Evolutionary conservation across 1,140 invertebrate species (phyloP), one percentile per base, ranked within the genome.

Genomic region (Zaprionus tsacasi): DNA sequence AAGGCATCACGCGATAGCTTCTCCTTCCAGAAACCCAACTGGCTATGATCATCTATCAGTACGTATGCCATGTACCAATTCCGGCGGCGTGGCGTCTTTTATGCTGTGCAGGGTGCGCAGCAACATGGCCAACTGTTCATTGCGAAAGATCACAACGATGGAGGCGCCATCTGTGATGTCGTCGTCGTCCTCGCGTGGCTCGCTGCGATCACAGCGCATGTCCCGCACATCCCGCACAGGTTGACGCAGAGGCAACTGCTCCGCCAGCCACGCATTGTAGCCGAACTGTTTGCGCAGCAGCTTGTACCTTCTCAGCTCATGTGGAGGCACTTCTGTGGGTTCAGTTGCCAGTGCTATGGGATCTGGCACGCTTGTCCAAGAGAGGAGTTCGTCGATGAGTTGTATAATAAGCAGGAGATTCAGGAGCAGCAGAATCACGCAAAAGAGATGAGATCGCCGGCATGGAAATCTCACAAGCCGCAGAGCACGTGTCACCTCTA

Each of bases 91-190:
- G n/a, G 40, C 40, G 3, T n/a, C n/a, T 4, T 98, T 86, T 12
- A 98, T 96, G 88, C 96, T 98, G 78, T 95, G 94, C 12, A 95
- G 96, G 5, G 97, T 98, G 45, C 98, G 93, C 4, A 98, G 93
- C 40, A 99, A 90, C 5, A 97, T 97, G 54, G 95, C 95, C 94
- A 95, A 96, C 92, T 98, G 97, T 92, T 98, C 98, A 92, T 98
- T 98, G 92, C 98, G 96, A 93, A 98, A 99, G 38, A 98, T 97
- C 30, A 99, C 95, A 63, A 99, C 95, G 15, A 99, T 95, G 92
- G 63, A 10, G 7, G 21, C 70, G 11, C 27, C 0, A 0, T 55
- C 2, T 13, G 8, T 1, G 8, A 1, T 2, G 21, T 2, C 21
- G 21, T 21, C 21, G 27, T 6, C 27, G 27, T 30, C 6, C 0